Percentiles rank a stretch among this genome's conserved stretches.
Conservation (phyloP, 2,888 invertebrate species). For the Agrilus mali region DNA sequence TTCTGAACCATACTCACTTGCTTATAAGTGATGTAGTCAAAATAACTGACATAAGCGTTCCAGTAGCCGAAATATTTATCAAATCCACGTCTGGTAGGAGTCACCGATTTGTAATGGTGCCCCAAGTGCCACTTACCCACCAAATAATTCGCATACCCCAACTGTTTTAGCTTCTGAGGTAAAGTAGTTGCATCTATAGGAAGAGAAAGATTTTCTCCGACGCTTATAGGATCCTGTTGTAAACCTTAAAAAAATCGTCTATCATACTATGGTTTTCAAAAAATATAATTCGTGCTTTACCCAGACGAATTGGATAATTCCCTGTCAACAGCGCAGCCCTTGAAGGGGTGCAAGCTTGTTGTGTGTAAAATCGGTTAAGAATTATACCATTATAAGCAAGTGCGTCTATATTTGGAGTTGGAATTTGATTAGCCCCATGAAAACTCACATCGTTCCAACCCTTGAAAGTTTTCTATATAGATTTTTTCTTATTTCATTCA, state of each 20-base stretch:
- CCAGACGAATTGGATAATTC: constrained; percentile 77
- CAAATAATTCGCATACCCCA: constrained; percentile 61
- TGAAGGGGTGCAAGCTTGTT: constrained; percentile 78
- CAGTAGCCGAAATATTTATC: constrained; percentile 75
- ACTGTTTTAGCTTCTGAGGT: constrained; percentile 46
- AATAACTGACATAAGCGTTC: constrained; percentile 71
- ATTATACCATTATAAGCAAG: constrained; percentile 74
- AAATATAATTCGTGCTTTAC: constrained; percentile 46
- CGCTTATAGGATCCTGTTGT: constrained; percentile 54
- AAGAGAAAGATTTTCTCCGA: constrained; percentile 58
- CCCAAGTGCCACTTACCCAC: constrained; percentile 85
- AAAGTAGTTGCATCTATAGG: constrained; percentile 40
- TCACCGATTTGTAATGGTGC: constrained; percentile 49
- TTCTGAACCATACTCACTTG: constrained; percentile 4
- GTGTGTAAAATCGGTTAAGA: constrained; percentile 72
- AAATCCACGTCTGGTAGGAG: constrained; percentile 64
- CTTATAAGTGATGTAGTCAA: constrained; percentile 28
- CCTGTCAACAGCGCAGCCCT: constrained; percentile 73
- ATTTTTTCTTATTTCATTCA: neutral
- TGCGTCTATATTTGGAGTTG: constrained; percentile 83
- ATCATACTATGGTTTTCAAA: neutral
- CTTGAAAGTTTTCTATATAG: constrained; percentile 39
- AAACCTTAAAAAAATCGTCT: constrained; percentile 36
- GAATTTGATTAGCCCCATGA: constrained; percentile 76
- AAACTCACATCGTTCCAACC: constrained; percentile 88